These are phyloP conservation scores for Drosophila imparisetae DNA, from an alignment of 2,888 invertebrate species.

Conservation along the genomic window DNA sequence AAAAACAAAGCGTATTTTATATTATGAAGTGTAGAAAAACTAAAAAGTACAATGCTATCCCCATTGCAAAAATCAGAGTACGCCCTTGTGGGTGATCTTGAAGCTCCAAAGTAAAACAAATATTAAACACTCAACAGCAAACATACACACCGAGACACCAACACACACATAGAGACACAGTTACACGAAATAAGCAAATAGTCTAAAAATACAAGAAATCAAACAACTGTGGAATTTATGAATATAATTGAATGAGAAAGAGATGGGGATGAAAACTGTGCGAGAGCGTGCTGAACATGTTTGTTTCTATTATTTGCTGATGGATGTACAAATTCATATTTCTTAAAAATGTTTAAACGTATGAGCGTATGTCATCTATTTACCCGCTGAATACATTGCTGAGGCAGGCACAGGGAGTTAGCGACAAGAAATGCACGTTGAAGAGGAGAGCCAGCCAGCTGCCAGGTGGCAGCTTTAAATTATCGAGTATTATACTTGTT, in stretches of 20 bases:
- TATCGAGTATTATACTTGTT: conserved; percentile 31
- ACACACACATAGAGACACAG: conserved; percentile 8
- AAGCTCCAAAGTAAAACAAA: conserved; percentile 12
- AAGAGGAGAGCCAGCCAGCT: conserved; percentile 28
- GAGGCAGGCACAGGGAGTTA: conserved; percentile 32
- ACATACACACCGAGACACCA: conserved; percentile 7
- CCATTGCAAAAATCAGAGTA: conserved; percentile 5
- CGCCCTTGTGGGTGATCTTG: conserved; percentile 20
- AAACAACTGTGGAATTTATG: conserved; percentile 26
- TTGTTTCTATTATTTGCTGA: conserved; percentile 13
- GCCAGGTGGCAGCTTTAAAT: conserved; percentile 26
- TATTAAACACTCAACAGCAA: neutral
- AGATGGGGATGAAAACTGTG: conserved; percentile 4
- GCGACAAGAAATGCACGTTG: conserved; percentile 31
- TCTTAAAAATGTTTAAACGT: neutral
- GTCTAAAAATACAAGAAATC: conserved; percentile 44
- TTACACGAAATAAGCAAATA: conserved; percentile 9
- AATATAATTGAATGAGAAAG: conserved; percentile 25
- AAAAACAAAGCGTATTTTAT: neutral
- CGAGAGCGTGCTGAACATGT: conserved; percentile 24
- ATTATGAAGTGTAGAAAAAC: neutral
- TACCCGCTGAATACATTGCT: conserved; percentile 83
- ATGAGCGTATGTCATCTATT: conserved; percentile 59
- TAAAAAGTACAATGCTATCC: neutral
- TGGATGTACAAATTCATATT: conserved; percentile 13